Conservation (phyloP, 2,113 vertebrate species). For the Atrichornis clamosus region DNA sequence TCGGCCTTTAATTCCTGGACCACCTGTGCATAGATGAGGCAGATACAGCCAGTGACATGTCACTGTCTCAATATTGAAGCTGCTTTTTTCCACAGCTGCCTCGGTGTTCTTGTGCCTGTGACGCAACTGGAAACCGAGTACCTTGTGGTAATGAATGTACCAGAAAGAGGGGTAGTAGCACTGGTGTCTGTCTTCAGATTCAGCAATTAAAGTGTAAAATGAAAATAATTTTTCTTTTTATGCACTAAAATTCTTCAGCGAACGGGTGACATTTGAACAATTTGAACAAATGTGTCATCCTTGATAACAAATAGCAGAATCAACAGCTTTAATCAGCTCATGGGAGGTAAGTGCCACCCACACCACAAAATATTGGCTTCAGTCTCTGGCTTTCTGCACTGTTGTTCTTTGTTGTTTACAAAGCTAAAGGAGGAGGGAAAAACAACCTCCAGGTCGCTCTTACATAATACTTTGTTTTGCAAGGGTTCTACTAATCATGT, state of each 20-base stretch:
- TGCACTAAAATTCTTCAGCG: not conserved
- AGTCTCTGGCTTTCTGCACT: not conserved
- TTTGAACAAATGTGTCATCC: not conserved
- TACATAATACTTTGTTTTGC: conserved; percentile 44
- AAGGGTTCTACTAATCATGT: conserved; percentile 5
- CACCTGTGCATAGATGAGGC: not conserved
- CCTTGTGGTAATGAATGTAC: not conserved
- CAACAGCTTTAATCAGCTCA: not conserved
- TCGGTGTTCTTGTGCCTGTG: not conserved
- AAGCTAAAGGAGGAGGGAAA: not conserved
- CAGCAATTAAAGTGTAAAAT: not conserved
- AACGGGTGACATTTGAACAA: not conserved
- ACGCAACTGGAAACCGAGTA: not conserved
- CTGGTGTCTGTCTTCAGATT: not conserved
- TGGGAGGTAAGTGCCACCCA: conserved; percentile 16
- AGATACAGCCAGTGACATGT: not conserved
- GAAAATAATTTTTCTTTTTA: not conserved
- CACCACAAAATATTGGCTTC: not conserved
- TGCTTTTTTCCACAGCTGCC: not conserved
- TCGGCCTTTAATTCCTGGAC: not conserved
- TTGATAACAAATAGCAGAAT: not conserved
- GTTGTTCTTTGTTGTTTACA: not conserved
- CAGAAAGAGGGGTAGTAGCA: not conserved
- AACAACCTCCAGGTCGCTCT: conserved; percentile 7
- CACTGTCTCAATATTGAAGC: not conserved